Conservation (phyloP, 2,888 invertebrate genomes). For the Drosophila paracracens region DNA sequence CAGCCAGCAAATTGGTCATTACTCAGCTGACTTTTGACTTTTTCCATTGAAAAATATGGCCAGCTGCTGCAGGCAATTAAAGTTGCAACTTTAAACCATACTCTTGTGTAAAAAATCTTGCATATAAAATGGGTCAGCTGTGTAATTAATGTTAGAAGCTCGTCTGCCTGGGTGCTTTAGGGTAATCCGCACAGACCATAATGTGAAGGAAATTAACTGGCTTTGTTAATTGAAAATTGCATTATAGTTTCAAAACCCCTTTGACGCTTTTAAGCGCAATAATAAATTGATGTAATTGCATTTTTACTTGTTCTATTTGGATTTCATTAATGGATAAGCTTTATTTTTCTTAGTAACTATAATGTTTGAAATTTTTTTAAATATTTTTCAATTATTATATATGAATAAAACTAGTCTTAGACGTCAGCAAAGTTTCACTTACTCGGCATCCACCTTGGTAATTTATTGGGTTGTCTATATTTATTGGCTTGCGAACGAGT, state of each 20-base stretch:
- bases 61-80: neutral
- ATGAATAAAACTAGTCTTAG: neutral
- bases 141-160: neutral
- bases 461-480: slow-evolving; percentile 25
- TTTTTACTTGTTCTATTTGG: neutral
- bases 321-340: too few species aligned
- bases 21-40: slow-evolving; percentile 40
- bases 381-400: neutral
- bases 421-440: slow-evolving; percentile 37
- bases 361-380: neutral
- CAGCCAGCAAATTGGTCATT: slow-evolving; percentile 21
- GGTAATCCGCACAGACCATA: neutral
- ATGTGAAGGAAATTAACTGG: neutral
- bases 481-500: slow-evolving; percentile 50
- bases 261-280: neutral
- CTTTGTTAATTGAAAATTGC: neutral
- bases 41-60: slow-evolving; percentile 19
- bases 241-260: fast-evolving
- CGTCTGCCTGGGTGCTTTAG: neutral
- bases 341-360: neutral
- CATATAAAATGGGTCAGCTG: neutral
- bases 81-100: neutral
- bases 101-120: neutral
- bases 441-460: slow-evolving; percentile 24
- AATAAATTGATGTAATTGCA: fast-evolving